Evolutionary conservation across 53 echinoderm and acorn worm genomes (phyloP), one percentile per base, ranked within the genome.

Genomic region (Arbacia lixula): DNA sequence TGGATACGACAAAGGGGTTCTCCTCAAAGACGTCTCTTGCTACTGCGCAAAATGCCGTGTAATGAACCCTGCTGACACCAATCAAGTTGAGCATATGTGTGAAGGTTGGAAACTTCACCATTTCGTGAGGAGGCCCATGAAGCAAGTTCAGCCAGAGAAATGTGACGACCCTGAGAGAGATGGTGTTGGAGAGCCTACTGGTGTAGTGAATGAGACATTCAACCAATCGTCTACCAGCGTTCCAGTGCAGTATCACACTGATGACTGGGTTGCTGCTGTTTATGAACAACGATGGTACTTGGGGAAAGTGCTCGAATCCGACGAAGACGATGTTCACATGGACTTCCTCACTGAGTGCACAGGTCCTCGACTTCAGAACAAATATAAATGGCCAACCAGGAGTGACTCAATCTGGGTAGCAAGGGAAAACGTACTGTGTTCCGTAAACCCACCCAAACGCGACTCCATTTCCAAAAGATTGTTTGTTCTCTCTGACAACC

Each of bases 1-100:
- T 66, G 77, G 77, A 61, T n/a, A 43, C 16, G 67, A 78, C 36
- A 76, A 66, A 30, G 77, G 77, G 9, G 36, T 87, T 38, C 77
- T 87, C 25, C 27, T 79, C 26, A 49, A 68, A 50, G 54, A 78
- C 26, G 38, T 63, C n/a, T 87, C 87, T 78, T 87, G 87, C 79
- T 76, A 87, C 55, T 87, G 53, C 35, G 12, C 36, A 66, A 76
- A 30, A n/a, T 79, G 77, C 79, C 32, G 63, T 21, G 76, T 78
- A 22, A 36, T 14, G 0, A 65, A 53, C 49, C 46, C 41, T 40
- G 43, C 21, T 71, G 71, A 71, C 37, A 71, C 26, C 37, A 36
- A 30, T 3, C 20, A 12, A 36, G 33, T 33, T 9, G n/a, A 37
- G 9, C 36, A 36, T 21, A 87, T 79, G 87, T 87, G 87, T 56